These are phyloP conservation scores for Strigamia maritima DNA, from an alignment of 2,888 invertebrate genomes.

Conservation along the genomic window DNA sequence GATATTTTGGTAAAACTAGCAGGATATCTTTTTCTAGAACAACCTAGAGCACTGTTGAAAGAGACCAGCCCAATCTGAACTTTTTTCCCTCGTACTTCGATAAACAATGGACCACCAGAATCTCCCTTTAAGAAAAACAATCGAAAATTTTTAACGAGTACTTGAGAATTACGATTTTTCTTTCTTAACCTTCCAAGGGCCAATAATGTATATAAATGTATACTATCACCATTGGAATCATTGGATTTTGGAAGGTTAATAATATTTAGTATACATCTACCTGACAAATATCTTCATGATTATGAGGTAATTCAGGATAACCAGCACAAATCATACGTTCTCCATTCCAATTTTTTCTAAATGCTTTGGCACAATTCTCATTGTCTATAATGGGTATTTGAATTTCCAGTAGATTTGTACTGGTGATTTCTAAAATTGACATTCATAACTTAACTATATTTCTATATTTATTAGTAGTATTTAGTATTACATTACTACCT, in stretches of 20 bases:
- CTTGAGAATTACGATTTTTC: too few species aligned
- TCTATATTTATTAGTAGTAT: background rate
- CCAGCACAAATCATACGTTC: background rate
- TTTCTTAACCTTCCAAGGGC: too few species aligned
- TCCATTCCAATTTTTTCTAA: background rate
- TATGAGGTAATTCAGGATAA: background rate
- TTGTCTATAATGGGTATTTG: background rate
- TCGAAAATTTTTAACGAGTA: background rate
- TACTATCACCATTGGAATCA: too few species aligned
- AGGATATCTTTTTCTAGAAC: background rate
- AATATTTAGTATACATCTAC: background rate
- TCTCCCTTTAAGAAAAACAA: background rate
- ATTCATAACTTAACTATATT: background rate
- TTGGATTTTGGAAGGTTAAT: too few species aligned
- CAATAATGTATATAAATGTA: too few species aligned
- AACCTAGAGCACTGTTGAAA: slow-evolving; percentile 1
- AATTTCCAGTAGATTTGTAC: background rate
- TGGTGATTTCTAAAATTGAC: background rate
- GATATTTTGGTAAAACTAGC: background rate
- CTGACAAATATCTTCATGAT: slow-evolving; percentile 22
- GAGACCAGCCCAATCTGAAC: slow-evolving; percentile 12
- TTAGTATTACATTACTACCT: background rate
- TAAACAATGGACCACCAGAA: slow-evolving; percentile 27
- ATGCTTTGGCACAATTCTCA: background rate
- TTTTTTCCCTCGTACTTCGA: background rate